phyloP scores from a whole-genome alignment of 2,113 vertebrate genomes.

The Passer montanus region DNA sequence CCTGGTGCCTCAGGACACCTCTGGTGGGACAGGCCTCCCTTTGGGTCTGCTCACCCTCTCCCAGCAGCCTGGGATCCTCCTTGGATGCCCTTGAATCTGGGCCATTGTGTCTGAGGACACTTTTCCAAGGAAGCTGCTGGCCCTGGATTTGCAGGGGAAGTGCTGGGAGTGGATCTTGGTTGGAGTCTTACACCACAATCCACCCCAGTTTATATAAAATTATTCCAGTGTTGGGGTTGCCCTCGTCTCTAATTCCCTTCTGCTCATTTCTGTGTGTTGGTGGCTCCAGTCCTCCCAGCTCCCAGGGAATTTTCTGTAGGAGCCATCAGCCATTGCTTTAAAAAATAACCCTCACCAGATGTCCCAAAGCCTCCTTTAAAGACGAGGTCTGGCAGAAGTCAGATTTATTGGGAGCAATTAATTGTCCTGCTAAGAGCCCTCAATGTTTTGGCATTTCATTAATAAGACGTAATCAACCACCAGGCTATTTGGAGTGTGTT shows the following conservation, averaged over 20 bases:
- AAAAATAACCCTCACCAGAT: constrained; percentile 34
- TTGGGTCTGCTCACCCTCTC: not conserved
- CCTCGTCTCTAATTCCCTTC: not conserved
- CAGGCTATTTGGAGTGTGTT: constrained; percentile 16
- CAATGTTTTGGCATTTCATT: constrained; percentile 49
- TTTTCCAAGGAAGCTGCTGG: not conserved
- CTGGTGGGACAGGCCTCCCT: not conserved
- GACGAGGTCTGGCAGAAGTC: not conserved
- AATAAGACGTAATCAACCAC: constrained; percentile 16
- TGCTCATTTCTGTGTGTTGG: not conserved
- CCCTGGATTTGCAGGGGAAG: not conserved
- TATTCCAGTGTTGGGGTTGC: not conserved
- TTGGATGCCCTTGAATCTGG: not conserved
- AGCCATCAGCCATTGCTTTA: not conserved
- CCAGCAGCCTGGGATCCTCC: not conserved
- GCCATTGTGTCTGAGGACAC: not conserved
- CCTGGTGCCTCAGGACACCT: not conserved
- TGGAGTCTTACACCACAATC: not conserved
- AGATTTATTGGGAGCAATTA: constrained; percentile 41
- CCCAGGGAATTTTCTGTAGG: not conserved
- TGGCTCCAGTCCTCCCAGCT: not conserved
- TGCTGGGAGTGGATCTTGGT: not conserved
- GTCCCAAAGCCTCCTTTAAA: constrained; percentile 12
- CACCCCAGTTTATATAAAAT: not conserved
- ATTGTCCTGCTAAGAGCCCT: constrained; percentile 36